phyloP scores from a whole-genome alignment of 64 coral and sea anemone genomes.

The Montipora capricornis region DNA sequence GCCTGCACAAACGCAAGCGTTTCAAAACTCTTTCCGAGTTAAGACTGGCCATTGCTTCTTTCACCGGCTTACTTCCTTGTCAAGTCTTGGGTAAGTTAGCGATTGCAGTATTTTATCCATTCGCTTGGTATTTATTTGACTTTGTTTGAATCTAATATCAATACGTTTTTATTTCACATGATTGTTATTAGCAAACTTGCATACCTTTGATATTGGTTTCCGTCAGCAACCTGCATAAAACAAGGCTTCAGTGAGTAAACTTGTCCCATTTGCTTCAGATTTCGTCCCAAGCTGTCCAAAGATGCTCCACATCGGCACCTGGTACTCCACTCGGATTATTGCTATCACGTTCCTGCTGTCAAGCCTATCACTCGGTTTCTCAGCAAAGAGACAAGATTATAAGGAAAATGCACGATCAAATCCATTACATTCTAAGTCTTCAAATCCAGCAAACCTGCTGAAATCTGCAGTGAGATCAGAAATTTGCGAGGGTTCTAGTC shows the following conservation, averaged over 20 bases:
- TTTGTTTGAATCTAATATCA: constrained; percentile 19
- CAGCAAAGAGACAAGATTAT: background rate
- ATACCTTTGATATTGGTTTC: constrained; percentile 43
- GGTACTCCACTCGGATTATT: background rate
- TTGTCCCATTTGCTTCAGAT: constrained; percentile 22
- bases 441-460: background rate
- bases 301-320: background rate
- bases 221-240: constrained; percentile 4
- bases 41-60: background rate
- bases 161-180: constrained; percentile 11
- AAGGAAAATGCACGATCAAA: background rate
- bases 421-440: too few species aligned
- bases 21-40: background rate
- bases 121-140: background rate
- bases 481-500: background rate
- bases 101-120: background rate
- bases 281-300: background rate
- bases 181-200: background rate
- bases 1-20: background rate
- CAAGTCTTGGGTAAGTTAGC: background rate
- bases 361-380: background rate
- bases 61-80: too few species aligned
- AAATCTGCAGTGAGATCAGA: background rate
- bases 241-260: background rate
- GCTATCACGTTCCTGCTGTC: background rate